phyloP scores from a whole-genome alignment of 2,113 vertebrate species.

The Actinemys pallida region DNA sequence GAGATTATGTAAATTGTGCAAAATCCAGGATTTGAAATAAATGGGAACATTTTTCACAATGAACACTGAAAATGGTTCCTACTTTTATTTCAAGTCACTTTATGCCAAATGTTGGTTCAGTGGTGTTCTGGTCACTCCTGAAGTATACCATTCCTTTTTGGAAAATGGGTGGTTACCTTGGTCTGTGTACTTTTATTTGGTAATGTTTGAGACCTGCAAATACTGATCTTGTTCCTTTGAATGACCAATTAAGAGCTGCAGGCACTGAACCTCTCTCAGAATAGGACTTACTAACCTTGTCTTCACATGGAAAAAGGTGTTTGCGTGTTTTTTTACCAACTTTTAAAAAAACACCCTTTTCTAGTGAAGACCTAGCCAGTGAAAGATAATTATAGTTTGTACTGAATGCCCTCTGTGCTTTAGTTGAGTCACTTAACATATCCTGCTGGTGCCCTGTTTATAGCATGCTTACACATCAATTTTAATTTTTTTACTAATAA shows the following conservation, averaged over 20 bases:
- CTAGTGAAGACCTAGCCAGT: not conserved
- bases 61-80: not conserved
- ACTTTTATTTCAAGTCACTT: accelerated
- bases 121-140: not conserved
- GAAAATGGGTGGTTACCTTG: not conserved
- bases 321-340: not conserved
- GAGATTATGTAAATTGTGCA: not conserved
- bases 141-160: not conserved
- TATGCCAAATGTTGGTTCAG: not conserved
- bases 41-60: not conserved
- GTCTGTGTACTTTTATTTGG: not conserved
- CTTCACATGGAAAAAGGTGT: not conserved
- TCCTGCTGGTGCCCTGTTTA: not conserved
- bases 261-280: not conserved
- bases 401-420: not conserved
- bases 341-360: not conserved
- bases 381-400: not conserved
- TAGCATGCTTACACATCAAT: not conserved
- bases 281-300: not conserved
- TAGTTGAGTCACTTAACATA: not conserved
- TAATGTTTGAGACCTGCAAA: not conserved
- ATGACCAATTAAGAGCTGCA: accelerated
- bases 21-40: not conserved
- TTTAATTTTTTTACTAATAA: not conserved
- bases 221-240: not conserved